Base-by-base conservation (phyloP, 2,113 vertebrate genomes). In the Jacana jacana region DNA sequence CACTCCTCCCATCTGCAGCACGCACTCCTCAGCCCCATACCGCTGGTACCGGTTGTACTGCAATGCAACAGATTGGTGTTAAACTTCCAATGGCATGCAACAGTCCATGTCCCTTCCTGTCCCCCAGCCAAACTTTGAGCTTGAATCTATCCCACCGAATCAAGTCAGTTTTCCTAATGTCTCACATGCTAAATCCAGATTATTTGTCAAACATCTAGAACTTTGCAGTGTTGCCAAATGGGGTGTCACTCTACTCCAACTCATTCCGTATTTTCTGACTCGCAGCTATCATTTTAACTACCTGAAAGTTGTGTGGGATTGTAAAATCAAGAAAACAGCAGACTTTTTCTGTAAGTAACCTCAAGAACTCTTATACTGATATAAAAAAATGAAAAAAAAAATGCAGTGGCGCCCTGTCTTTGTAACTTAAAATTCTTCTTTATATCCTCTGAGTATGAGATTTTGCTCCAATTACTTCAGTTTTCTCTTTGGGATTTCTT, bases 21-120 rank as follows among this genome's bases (percentile, higher is more conserved):
- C 97, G 1, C 98, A 99, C 52, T 99, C 98, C 83, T 99, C 99
- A 0, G 99, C 98, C 2, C 97, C 99, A 8, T 99, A 99, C 30
- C 95, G 97, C 95, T 98, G 99, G 97, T 99, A 99, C 10, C 99
- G 98, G 65, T 97, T 97, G 87, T 99, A 99, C 99, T 99, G n/a
- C 49, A 77, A 92, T 5, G n/a, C 9, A 82, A 54, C 12, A 52
- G 30, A 84, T 13, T 2, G 11, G 4, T 3, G 27, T 81, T 82
- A 86, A 46, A 66, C 19, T 88, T 72, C 28, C 2, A 49, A 42
- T 4, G 64, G 60, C 19, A 35, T 0, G 3, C n/a, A 51, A 11
- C 28, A 37, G 35, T 17, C 35, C 10, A 16, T 61, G 23, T 23
- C 13, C 6, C 11, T 11, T 2, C 5, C 35, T 25, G 5, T 54